phyloP scores from a whole-genome alignment of 1,140 invertebrate species.

The Mylabris phalerata region DNA sequence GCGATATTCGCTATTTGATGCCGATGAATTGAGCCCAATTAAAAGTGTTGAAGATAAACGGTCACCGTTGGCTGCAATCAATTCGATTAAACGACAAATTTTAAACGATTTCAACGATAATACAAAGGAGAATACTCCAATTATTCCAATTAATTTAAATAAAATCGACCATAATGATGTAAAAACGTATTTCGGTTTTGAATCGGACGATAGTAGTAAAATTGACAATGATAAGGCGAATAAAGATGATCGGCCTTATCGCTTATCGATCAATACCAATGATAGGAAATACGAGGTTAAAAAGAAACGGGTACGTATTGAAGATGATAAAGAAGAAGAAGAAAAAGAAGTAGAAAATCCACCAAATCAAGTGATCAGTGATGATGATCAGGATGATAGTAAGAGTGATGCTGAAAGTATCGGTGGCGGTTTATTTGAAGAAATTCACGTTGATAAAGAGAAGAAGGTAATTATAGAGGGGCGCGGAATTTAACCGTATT shows the following conservation, averaged over 20 bases:
- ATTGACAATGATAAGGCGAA: neutral
- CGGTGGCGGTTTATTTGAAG: conserved; percentile 11
- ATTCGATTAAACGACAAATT: conserved; percentile 4
- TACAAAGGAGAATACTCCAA: neutral
- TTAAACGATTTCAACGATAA: conserved; percentile 12
- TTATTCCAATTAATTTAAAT: neutral
- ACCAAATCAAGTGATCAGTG: no score
- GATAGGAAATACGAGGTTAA: conserved; percentile 6
- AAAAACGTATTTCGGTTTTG: conserved; percentile 19
- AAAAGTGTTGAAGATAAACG: conserved; percentile 2
- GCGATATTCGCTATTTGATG: conserved; percentile 17
- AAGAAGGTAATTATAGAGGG: neutral
- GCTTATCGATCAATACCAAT: neutral
- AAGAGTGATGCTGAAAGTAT: conserved; percentile 2
- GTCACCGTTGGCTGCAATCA: neutral
- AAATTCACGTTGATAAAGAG: neutral
- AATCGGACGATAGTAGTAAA: neutral
- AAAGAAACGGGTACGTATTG: neutral
- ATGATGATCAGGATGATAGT: neutral
- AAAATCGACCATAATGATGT: neutral
- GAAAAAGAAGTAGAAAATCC: neutral
- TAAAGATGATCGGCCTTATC: neutral
- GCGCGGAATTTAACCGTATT: no score
- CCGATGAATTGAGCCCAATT: conserved; percentile 19
- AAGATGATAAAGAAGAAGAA: conserved; percentile 1